These are phyloP conservation scores for Sminthurinus signatus DNA, from an alignment of 1,140 invertebrate genomes.

Conservation along the genomic window DNA sequence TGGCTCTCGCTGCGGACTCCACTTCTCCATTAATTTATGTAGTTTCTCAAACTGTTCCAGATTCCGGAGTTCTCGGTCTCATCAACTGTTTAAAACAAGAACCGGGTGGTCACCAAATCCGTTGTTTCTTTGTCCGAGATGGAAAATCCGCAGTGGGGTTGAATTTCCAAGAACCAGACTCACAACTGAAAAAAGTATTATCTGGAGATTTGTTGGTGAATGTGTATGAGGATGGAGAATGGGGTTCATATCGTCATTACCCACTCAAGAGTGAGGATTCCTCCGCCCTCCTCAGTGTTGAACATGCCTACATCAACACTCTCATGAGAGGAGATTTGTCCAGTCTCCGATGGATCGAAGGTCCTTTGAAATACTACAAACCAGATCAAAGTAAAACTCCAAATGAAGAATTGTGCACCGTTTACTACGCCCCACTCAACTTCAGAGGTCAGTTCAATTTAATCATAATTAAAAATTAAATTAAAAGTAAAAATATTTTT, in stretches of 20 bases:
- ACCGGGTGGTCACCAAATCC: slow-evolving; percentile 65
- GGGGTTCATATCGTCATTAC: slow-evolving; percentile 33
- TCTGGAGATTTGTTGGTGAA: slow-evolving; percentile 40
- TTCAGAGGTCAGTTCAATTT: too few relatives aligned
- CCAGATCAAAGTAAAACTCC: slow-evolving; percentile 44
- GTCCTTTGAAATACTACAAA: slow-evolving; percentile 46
- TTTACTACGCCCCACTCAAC: slow-evolving; percentile 91
- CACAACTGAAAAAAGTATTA: slow-evolving; percentile 39
- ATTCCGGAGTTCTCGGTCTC: slow-evolving; percentile 74
- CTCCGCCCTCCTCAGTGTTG: slow-evolving; percentile 49
- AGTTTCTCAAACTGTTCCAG: slow-evolving; percentile 59
- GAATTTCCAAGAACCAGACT: slow-evolving; percentile 20
- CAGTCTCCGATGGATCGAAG: slow-evolving; percentile 89
- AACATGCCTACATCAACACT: slow-evolving; percentile 90
- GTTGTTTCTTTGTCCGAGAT: slow-evolving; percentile 47
- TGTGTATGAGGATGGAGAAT: slow-evolving; percentile 20
- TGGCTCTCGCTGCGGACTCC: slow-evolving; percentile 55
- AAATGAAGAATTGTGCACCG: slow-evolving; percentile 64
- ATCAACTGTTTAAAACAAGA: slow-evolving; percentile 82
- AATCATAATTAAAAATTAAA: too few relatives aligned
- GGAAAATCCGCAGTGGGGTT: slow-evolving; percentile 42
- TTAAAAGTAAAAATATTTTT: too few relatives aligned
- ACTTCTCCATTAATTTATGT: slow-evolving; percentile 57
- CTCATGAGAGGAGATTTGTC: slow-evolving; percentile 82
- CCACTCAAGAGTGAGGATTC: slow-evolving; percentile 35